phyloP scores from a whole-genome alignment of 1,140 invertebrate species.

The Agrilus planipennis region DNA sequence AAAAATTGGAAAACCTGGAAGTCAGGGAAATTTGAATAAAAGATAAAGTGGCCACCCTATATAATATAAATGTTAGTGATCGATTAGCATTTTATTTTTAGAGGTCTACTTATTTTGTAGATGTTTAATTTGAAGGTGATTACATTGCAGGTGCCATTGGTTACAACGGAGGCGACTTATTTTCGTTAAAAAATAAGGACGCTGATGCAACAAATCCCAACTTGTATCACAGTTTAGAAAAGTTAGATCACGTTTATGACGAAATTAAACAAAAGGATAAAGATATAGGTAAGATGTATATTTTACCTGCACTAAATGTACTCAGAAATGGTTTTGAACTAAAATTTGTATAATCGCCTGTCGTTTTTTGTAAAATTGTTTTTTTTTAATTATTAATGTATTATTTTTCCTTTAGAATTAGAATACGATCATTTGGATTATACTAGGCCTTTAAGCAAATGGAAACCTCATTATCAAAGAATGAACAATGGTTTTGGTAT shows the following conservation, averaged over 20 bases:
- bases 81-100: too few species aligned
- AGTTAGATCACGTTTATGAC: slow-evolving; percentile 77
- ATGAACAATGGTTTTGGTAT: slow-evolving; percentile 49
- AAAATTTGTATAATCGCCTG: neutral
- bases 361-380: neutral
- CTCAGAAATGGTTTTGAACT: neutral
- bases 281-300: slow-evolving; percentile 34
- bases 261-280: slow-evolving; percentile 78
- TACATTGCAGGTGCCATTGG: neutral
- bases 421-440: slow-evolving; percentile 84
- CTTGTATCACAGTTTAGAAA: slow-evolving; percentile 65
- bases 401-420: slow-evolving; percentile 40
- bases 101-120: too few species aligned
- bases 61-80: too few species aligned
- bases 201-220: slow-evolving; percentile 77
- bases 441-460: slow-evolving; percentile 62
- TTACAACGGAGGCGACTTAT: slow-evolving; percentile 20
- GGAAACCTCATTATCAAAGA: slow-evolving; percentile 74
- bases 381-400: neutral
- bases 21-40: too few species aligned
- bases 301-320: slow-evolving; percentile 1
- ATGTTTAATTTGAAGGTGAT: neutral
- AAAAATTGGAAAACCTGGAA: too few species aligned
- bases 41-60: too few species aligned
- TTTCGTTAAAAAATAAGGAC: slow-evolving; percentile 63